A percentile compares a stretch with the other conserved stretches of the same genome.
Evolutionary conservation across 2,113 vertebrate genomes (phyloP).

Genomic region (Platysteira castanea): DNA sequence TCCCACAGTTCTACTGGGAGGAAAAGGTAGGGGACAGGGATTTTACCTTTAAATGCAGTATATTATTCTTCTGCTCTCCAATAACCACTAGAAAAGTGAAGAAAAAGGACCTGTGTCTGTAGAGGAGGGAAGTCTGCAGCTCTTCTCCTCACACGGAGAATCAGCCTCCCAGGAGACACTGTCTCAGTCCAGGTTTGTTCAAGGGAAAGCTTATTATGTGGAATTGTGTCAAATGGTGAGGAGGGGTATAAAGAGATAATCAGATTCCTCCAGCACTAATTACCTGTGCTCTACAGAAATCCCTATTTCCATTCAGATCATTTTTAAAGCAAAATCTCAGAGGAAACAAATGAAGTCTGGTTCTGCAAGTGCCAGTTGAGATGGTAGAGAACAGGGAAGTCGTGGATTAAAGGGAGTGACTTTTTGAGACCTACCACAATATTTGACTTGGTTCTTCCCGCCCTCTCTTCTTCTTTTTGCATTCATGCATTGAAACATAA

Average conservation of each 20-base stretch:
- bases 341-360: conserved; percentile 13
- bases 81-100: background rate
- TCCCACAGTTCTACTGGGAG: background rate
- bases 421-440: background rate
- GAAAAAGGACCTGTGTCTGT: background rate
- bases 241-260: conserved; percentile 51
- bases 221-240: conserved; percentile 35
- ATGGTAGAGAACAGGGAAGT: background rate
- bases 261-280: conserved; percentile 40
- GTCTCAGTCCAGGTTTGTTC: background rate
- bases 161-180: background rate
- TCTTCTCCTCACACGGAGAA: background rate
- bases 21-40: background rate
- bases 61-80: background rate
- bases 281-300: conserved; percentile 37
- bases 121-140: background rate
- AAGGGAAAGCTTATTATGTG: conserved; percentile 14
- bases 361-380: background rate
- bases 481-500: conserved; percentile 5
- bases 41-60: background rate
- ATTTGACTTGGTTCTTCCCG: background rate
- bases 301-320: conserved; percentile 12
- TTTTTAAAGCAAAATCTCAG: background rate
- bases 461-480: background rate
- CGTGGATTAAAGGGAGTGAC: background rate